Evolutionary conservation across 2,888 invertebrate species (phyloP), one percentile per base, ranked within the genome.

Genomic region (Teleiodes luculella): DNA sequence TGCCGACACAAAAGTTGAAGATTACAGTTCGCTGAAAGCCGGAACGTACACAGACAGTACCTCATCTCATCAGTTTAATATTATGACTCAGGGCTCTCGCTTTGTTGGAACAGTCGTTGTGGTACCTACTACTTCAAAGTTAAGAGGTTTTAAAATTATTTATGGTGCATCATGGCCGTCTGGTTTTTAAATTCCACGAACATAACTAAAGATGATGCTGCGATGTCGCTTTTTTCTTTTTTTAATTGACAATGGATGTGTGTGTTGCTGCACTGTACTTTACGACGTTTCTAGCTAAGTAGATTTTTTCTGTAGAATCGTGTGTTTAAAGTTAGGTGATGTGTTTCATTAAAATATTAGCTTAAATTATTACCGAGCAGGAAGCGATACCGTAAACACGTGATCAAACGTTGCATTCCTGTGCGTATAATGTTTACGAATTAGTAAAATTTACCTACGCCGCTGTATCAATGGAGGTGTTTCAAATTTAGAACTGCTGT

Each of bases 361-460:
- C 52, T 56, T 59, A 55, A 57, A 64, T 62, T 61, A 61, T 65
- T 60, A 58, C 57, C 55, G 58, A 55, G 65, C 72, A 71, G 72
- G 69, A 76, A 76, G 68, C 59, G 67, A 69, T 70, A 70, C 64
- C 60, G 65, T 69, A 69, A 73, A 66, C 71, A 72, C 57, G 65
- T 66, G 65, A 66, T 65, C 61, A 54, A 57, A 58, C 64, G 61
- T 57, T 74, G 75, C 78, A 80, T 77, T 70, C 78, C 78, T 37
- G 61, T 59, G 59, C 67, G 60, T 67, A 64, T 64, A 70, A 72
- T 71, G 66, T 74, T 57, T 55, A 57, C 58, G 58, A 60, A 52
- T 56, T 16, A 45, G 35, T 52, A 55, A 60, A 53, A 52, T 53
- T 43, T 53, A 65, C 59, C 58, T 41, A 64, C 57, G 59, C 13